phyloP scores from a whole-genome alignment of 2,113 vertebrate genomes.

The Podarcis cretensis region DNA sequence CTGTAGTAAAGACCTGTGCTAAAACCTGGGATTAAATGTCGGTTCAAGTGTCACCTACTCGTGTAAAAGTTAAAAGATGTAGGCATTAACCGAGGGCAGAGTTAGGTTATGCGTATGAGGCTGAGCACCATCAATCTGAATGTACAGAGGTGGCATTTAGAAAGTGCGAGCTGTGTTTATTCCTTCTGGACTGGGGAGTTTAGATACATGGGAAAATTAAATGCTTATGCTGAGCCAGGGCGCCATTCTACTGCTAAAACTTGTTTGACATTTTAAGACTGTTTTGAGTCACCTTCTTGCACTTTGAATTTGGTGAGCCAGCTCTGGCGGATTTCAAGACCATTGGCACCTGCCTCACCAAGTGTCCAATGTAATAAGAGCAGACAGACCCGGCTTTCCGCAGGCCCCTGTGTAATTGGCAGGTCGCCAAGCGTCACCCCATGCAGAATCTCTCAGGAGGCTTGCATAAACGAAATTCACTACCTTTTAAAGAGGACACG shows the following conservation, averaged over 20 bases:
- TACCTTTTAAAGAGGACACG: constrained; percentile 59
- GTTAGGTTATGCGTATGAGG: neutral
- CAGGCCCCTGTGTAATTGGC: constrained; percentile 57
- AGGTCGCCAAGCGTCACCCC: constrained; percentile 23
- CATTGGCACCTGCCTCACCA: constrained; percentile 27
- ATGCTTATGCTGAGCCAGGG: fast-evolving
- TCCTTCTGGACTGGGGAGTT: neutral
- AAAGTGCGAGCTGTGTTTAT: neutral
- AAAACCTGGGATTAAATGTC: neutral
- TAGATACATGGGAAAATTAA: fast-evolving
- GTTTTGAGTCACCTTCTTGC: constrained; percentile 36
- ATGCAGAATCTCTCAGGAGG: constrained; percentile 53
- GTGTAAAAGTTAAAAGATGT: neutral
- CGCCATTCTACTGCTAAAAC: constrained; percentile 22
- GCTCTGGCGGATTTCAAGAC: constrained; percentile 40
- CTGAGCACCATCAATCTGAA: neutral
- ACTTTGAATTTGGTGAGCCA: constrained; percentile 27
- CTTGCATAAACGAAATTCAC: constrained; percentile 57
- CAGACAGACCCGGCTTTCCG: constrained; percentile 52
- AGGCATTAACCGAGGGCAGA: neutral
- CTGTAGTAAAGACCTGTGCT: too few species aligned
- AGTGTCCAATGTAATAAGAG: constrained; percentile 44
- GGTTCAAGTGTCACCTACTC: neutral
- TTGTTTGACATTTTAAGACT: constrained; percentile 8
- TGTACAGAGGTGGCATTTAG: neutral